Conservation (phyloP, 2,888 invertebrate species). For the Protonemura montana region DNA sequence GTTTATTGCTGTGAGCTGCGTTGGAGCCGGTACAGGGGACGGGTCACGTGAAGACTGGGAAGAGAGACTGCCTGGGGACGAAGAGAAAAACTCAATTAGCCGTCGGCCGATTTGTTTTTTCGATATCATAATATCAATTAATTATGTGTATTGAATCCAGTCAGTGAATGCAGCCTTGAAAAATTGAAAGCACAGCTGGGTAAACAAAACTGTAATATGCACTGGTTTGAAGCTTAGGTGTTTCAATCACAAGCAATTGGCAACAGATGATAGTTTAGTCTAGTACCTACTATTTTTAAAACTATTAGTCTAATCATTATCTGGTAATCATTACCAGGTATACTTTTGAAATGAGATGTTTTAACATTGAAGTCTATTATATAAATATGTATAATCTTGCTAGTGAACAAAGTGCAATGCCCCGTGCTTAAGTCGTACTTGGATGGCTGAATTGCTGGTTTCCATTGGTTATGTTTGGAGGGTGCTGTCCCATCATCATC, state of each 20-base stretch:
- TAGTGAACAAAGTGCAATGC: neutral
- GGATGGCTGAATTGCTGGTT: conserved; percentile 44
- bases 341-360: too few relatives aligned
- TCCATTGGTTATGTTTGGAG: conserved; percentile 30
- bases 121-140: neutral
- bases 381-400: neutral
- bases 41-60: conserved; percentile 62
- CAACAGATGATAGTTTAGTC: too few relatives aligned
- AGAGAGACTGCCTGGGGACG: conserved; percentile 57
- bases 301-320: too few relatives aligned
- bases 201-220: neutral
- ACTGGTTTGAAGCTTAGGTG: too few relatives aligned
- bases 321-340: too few relatives aligned
- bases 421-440: conserved; percentile 33
- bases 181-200: neutral
- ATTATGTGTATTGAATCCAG: neutral
- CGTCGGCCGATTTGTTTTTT: neutral
- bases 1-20: conserved; percentile 52
- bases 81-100: neutral
- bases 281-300: too few relatives aligned
- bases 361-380: too few relatives aligned
- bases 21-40: conserved; percentile 58
- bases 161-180: neutral
- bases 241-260: too few relatives aligned
- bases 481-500: conserved; percentile 13